Evolutionary conservation across 1,140 invertebrate genomes (phyloP).

Genomic region (Berghia stephanieae): DNA sequence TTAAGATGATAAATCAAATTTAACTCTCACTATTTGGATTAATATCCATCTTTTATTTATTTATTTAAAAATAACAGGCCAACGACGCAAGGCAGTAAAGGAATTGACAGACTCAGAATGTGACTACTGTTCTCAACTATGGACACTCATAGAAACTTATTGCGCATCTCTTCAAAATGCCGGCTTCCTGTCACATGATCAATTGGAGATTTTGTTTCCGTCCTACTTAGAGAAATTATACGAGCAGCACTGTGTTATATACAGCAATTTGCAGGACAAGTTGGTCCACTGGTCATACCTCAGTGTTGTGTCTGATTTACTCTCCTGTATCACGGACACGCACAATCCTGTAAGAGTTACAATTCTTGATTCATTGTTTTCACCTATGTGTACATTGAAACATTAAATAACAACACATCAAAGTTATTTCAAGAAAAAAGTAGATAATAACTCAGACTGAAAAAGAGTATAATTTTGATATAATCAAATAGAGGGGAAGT

Average conservation of each 20-base stretch:
- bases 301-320: conserved; percentile 44
- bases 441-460: too few species aligned
- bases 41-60: too few species aligned
- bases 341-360: conserved; percentile 38
- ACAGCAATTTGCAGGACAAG: conserved; percentile 63
- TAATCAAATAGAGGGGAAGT: too few species aligned
- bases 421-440: too few species aligned
- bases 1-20: too few species aligned
- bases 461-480: too few species aligned
- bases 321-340: conserved; percentile 39
- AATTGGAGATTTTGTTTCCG: conserved; percentile 62
- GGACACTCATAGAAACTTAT: conserved; percentile 64
- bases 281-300: conserved; percentile 56
- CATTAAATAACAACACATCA: too few species aligned
- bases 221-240: conserved; percentile 63
- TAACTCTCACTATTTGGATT: too few species aligned
- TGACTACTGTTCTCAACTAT: conserved; percentile 65
- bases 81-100: conserved; percentile 58
- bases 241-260: conserved; percentile 64
- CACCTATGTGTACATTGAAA: neutral
- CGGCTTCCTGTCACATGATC: conserved; percentile 56
- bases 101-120: conserved; percentile 66
- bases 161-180: conserved; percentile 58
- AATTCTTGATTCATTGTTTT: neutral
- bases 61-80: too few species aligned